phyloP scores from a whole-genome alignment of 2,113 vertebrate species.

The Cephalopterus ornatus region DNA sequence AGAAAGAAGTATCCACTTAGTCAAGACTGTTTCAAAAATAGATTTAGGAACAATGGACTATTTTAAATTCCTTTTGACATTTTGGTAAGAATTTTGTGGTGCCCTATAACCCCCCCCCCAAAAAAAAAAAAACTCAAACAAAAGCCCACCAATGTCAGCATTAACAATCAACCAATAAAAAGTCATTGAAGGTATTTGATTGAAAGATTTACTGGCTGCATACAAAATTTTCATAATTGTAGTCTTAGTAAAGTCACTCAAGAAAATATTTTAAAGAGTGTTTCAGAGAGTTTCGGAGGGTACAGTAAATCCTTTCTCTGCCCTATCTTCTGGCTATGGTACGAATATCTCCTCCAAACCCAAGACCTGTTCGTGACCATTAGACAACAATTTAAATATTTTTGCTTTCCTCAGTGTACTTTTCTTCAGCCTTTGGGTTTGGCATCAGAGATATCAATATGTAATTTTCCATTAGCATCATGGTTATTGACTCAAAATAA shows the following conservation, averaged over 20 bases:
- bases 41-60: background rate
- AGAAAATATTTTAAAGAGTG: background rate
- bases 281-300: background rate
- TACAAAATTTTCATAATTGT: background rate
- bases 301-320: background rate
- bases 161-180: background rate
- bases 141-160: background rate
- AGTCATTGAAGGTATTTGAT: background rate
- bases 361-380: background rate
- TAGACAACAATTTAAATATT: background rate
- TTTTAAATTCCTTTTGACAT: background rate
- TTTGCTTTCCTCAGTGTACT: background rate
- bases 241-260: background rate
- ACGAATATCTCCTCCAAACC: background rate
- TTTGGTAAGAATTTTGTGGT: background rate
- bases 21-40: background rate
- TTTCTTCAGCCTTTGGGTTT: background rate
- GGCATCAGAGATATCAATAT: background rate
- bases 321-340: background rate
- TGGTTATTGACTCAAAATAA: background rate
- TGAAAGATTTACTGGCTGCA: background rate
- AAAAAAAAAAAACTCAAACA: background rate
- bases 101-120: accelerated
- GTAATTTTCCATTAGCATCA: background rate
- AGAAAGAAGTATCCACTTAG: background rate